phyloP scores from a whole-genome alignment of 2,888 invertebrate species.

The Tipula unca region DNA sequence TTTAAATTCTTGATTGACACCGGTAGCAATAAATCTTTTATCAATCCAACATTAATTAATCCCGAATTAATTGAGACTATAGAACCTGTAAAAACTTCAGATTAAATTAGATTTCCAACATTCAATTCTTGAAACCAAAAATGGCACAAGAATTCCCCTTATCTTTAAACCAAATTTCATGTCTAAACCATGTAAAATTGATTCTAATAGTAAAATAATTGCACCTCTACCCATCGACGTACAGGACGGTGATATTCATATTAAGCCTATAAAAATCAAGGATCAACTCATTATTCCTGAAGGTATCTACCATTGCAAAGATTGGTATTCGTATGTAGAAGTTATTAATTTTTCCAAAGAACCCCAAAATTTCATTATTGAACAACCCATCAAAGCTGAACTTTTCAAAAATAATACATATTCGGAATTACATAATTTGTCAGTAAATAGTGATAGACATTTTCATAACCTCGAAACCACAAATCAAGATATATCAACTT shows the following conservation, averaged over 20 bases:
- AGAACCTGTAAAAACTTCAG: neutral
- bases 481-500: neutral
- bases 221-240: slow-evolving; percentile 22
- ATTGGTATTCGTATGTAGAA: slow-evolving; percentile 21
- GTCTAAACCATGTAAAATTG: slow-evolving; percentile 23
- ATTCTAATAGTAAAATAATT: slow-evolving; percentile 19
- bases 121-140: slow-evolving; percentile 21
- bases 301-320: too few relatives aligned
- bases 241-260: slow-evolving; percentile 22
- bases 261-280: too few relatives aligned
- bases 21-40: neutral
- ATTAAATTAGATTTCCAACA: slow-evolving; percentile 25
- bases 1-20: slow-evolving; percentile 20
- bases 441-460: too few relatives aligned
- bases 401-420: neutral
- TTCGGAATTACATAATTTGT: neutral
- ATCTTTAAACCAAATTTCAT: slow-evolving; percentile 22
- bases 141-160: slow-evolving; percentile 20
- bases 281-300: too few relatives aligned
- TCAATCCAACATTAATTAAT: too few relatives aligned
- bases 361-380: slow-evolving; percentile 21
- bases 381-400: slow-evolving; percentile 23
- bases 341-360: slow-evolving; percentile 21
- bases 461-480: neutral
- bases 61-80: too few relatives aligned